Base-by-base conservation (phyloP, 1,140 invertebrate genomes). In the Sycophila sp. region DNA sequence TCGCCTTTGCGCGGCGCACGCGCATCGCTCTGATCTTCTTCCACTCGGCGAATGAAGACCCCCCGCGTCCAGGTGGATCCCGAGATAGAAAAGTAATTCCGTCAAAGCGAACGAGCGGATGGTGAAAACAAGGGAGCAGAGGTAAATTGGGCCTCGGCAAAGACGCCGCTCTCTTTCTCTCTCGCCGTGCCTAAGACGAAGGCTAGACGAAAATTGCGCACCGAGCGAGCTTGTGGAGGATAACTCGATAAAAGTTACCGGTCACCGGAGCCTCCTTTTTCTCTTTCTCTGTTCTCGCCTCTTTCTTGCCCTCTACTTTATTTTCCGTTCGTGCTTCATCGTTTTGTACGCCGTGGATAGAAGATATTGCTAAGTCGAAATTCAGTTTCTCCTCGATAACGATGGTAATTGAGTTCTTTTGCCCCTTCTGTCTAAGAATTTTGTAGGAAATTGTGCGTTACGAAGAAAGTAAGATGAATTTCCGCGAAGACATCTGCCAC, bases 331-430 rank as follows among this genome's bases (percentile, higher is more conserved):
- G 26, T 75, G 71, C 73, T n/a, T 68, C 55, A 72, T 58, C 58
- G 62, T 55, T 17, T 17, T 55, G 28, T 10, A 28, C 19, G 19
- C 15, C n/a, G n/a, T n/a, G n/a, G n/a, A n/a, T n/a, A n/a, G n/a
- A 49, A 49, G n/a, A 49, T 22, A n/a, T n/a, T n/a, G 15, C 5
- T 19, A 3, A 6, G 24, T 24, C 59, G 56, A 72, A 76, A 78
- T 75, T 76, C 73, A 73, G 71, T 77, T 77, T 75, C 73, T 70
- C 63, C 58, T 73, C 74, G 73, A 76, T 79, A 77, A 77, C 71
- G 72, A 75, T 59, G 59, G 65, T 79, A 76, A 79, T 79, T 71
- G 75, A 76, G 76, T 78, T 76, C 69, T 71, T 73, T 73, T 71
- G 38, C 68, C 49, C 67, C 67, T 68, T 64, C 58, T 71, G 49